phyloP scores from a whole-genome alignment of 2,113 vertebrate genomes.

The Pachycephala philippinensis region DNA sequence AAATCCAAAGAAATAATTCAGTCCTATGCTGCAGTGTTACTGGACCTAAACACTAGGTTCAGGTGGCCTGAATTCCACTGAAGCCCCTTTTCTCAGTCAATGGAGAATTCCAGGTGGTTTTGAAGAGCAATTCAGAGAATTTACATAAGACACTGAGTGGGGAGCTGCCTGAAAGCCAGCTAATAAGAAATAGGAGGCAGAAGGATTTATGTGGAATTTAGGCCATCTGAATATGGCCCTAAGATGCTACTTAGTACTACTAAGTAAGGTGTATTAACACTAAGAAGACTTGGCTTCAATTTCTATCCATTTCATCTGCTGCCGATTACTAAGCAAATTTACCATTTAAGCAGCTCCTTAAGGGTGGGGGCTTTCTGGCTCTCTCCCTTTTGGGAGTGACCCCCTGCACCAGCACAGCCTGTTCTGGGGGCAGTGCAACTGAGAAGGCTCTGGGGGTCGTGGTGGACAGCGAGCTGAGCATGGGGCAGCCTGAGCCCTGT shows the following conservation, averaged over 20 bases:
- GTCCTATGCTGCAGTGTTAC: neutral
- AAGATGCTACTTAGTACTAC: constrained; percentile 58
- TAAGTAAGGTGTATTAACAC: constrained; percentile 68
- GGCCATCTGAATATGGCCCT: constrained; percentile 67
- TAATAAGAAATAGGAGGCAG: constrained; percentile 59
- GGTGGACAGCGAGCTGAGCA: neutral
- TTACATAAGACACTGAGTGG: neutral
- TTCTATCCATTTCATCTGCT: constrained; percentile 49
- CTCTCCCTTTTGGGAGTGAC: neutral
- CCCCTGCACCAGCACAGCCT: neutral
- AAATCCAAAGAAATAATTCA: neutral
- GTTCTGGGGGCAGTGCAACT: neutral
- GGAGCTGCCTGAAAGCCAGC: constrained; percentile 51
- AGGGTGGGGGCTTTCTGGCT: neutral
- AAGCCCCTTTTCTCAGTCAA: neutral
- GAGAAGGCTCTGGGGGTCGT: fast-evolving
- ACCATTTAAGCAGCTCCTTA: neutral
- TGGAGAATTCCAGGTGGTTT: neutral
- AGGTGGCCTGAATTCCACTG: neutral
- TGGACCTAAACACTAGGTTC: neutral
- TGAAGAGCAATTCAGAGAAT: constrained; percentile 5
- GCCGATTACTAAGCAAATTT: constrained; percentile 44
- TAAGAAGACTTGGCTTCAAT: constrained; percentile 62
- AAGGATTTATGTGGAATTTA: constrained; percentile 67
- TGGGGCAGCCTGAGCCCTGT: fast-evolving